Base-by-base conservation (phyloP, 2,113 vertebrate species). In the Gorsachius goisagi region DNA sequence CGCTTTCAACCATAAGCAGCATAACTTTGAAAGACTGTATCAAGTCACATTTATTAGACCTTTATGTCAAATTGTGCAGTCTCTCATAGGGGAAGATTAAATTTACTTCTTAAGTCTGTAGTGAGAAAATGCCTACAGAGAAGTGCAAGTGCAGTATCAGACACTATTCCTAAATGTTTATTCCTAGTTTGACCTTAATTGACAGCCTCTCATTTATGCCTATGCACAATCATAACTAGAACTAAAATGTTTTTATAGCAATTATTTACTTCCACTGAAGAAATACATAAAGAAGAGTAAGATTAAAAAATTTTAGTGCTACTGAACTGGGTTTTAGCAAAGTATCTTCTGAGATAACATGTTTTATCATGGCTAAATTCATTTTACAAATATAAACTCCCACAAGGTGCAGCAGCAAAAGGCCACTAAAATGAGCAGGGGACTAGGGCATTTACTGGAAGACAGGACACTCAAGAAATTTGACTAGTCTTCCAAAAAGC, bases 31-130 rank as follows among this genome's bases (percentile, higher is more conserved):
- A 56, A 84, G 33, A n/a, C 21, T 55, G 19, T 23, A n/a, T 33
- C 10, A 1, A 9, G 44, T 4, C 30, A 68, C 0, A 0, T 52
- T 56, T 56, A 66, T 44, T 47, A 84, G 11, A 84, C 13, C 12
- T 73, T 58, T 30, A 64, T 32, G 39, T 64, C 53, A 84, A 33
- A 86, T 9, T 35, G 14, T 44, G 23, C 35, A 49, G 33, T 19
- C 50, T 74, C 71, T 80, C 35, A 55, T 6, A 39, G 0, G 5
- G 45, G 21, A 85, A 59, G 44, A 32, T 8, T 81, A 73, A 69
- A 71, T 26, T 45, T 89, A 68, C 27, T 86, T 35, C 45, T 44
- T 37, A 49, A 73, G 27, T 62, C 12, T 88, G 35, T 0, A 27
- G 37, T 49, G 32, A 62, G 39, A 81, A 91, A 78, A 74, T 18